phyloP scores from a whole-genome alignment of 1,140 invertebrate genomes.

The Lysiphlebus fabarum region DNA sequence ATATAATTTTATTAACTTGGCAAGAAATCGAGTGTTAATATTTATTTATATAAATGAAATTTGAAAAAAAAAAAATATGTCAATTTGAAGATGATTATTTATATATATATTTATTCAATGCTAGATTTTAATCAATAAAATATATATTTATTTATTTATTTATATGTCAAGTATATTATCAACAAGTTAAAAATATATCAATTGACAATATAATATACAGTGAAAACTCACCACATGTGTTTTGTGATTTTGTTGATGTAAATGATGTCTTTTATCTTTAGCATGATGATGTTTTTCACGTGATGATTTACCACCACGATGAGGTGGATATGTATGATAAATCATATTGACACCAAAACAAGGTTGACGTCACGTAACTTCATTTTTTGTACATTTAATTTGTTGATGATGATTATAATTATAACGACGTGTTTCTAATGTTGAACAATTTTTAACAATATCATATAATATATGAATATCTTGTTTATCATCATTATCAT shows the following conservation, averaged over 20 bases:
- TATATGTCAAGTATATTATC: no score
- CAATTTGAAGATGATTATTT: no score
- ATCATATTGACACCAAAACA: conserved; percentile 48
- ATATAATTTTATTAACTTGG: no score
- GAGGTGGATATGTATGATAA: conserved; percentile 52
- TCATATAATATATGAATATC: no score
- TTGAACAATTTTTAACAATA: conserved; percentile 21
- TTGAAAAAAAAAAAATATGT: no score
- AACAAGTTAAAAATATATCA: no score
- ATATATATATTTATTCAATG: no score
- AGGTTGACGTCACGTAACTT: conserved; percentile 54
- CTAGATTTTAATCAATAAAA: no score
- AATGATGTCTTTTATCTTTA: conserved; percentile 49
- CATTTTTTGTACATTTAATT: conserved; percentile 43
- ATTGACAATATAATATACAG: not conserved
- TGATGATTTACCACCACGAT: conserved; percentile 48
- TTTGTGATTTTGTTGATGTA: conserved; percentile 49
- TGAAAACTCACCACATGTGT: conserved; percentile 47
- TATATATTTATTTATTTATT: no score
- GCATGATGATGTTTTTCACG: conserved; percentile 47
- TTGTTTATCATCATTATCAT: no score
- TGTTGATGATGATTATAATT: not conserved
- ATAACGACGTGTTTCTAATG: conserved; percentile 10
- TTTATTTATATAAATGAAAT: no score
- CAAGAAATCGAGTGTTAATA: no score